phyloP scores from a whole-genome alignment of 2,888 invertebrate genomes.

The Ennomos quercinarius region DNA sequence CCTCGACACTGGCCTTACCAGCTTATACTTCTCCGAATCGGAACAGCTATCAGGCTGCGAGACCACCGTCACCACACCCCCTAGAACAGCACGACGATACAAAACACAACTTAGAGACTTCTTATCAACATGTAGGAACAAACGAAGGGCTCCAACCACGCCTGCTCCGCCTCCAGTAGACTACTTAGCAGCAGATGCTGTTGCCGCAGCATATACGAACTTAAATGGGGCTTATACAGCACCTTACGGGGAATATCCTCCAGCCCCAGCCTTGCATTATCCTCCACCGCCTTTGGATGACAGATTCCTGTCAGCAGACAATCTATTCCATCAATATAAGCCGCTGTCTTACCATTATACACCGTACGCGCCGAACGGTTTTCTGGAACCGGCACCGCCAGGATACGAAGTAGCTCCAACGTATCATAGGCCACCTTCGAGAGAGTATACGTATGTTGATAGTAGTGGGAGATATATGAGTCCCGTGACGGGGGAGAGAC shows the following conservation, averaged over 20 bases:
- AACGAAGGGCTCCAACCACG: constrained; percentile 87
- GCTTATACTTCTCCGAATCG: constrained; percentile 94
- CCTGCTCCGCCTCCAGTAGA: constrained; percentile 89
- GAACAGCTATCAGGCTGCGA: constrained; percentile 90
- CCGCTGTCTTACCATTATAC: constrained; percentile 93
- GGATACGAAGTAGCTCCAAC: constrained; percentile 86
- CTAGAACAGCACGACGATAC: constrained; percentile 94
- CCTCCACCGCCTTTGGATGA: constrained; percentile 87
- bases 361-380: constrained; percentile 92
- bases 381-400: constrained; percentile 90
- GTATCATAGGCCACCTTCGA: constrained; percentile 87
- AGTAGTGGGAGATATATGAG: constrained; percentile 85
- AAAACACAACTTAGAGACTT: constrained; percentile 97
- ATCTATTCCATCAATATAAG: constrained; percentile 95
- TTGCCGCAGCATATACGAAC: constrained; percentile 92
- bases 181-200: constrained; percentile 88
- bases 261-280: constrained; percentile 89
- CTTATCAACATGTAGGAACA: constrained; percentile 95
- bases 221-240: constrained; percentile 92
- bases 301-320: constrained; percentile 92
- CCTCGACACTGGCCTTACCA: constrained; percentile 96
- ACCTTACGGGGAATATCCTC: constrained; percentile 90
- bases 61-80: constrained; percentile 88
- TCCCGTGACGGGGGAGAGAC: constrained; percentile 87
- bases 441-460: constrained; percentile 86